phyloP scores from a whole-genome alignment of 2,113 vertebrate genomes.

The Naja naja region DNA sequence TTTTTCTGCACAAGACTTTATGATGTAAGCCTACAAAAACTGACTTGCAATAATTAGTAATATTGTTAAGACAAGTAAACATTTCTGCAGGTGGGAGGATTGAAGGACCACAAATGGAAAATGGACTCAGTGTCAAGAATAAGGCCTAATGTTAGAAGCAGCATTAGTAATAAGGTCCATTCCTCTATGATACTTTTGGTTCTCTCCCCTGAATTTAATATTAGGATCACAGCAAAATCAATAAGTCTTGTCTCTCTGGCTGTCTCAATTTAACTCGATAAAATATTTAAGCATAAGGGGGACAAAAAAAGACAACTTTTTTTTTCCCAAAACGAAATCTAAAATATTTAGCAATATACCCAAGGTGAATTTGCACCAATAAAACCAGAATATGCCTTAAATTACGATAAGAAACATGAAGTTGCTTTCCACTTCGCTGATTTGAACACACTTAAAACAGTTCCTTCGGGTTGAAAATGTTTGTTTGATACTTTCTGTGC shows the following conservation, averaged over 20 bases:
- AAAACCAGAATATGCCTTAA: conserved; percentile 48
- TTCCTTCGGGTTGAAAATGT: conserved; percentile 26
- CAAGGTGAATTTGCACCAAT: conserved; percentile 35
- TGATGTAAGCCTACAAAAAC: neutral
- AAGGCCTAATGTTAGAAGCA: neutral
- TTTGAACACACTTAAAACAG: conserved; percentile 33
- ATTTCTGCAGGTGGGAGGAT: neutral
- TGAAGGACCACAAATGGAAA: neutral
- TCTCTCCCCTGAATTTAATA: neutral
- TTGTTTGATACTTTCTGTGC: conserved; percentile 57
- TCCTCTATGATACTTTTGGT: neutral
- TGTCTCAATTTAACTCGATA: neutral
- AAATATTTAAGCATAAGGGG: neutral
- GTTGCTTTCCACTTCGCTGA: neutral
- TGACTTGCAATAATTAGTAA: neutral
- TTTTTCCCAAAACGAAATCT: neutral
- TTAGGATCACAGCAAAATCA: neutral
- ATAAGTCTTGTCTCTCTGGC: neutral
- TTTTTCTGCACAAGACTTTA: conserved; percentile 15
- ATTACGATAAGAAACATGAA: conserved; percentile 60
- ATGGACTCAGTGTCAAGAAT: neutral
- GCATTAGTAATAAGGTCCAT: neutral
- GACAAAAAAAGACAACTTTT: neutral
- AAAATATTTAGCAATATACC: conserved; percentile 4
- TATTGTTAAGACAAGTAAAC: neutral